phyloP scores from a whole-genome alignment of 1,140 invertebrate species.

The Phenacoccus solenopsis region DNA sequence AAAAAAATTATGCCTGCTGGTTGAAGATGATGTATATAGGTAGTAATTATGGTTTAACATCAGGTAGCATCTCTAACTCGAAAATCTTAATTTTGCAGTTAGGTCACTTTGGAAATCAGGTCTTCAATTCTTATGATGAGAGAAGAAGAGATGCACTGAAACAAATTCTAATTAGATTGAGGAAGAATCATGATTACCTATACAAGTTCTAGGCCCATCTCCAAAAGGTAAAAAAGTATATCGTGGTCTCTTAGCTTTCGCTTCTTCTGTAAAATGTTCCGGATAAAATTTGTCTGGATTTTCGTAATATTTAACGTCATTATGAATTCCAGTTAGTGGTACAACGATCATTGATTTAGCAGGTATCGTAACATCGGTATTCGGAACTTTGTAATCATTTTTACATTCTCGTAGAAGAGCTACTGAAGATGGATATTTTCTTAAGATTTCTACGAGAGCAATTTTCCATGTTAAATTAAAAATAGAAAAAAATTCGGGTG shows the following conservation, averaged over 20 bases:
- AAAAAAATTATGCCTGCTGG: no score
- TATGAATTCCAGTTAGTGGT: conserved; percentile 47
- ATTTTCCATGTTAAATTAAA: no score
- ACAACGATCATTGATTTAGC: conserved; percentile 38
- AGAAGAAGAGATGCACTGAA: no score
- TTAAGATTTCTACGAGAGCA: conserved; percentile 46
- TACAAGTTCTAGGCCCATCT: conserved; percentile 43
- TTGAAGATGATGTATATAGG: no score
- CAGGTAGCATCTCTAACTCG: no score
- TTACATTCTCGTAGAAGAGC: conserved; percentile 38
- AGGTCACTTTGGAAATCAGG: no score
- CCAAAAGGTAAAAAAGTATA: conserved; percentile 42
- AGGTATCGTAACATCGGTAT: conserved; percentile 42
- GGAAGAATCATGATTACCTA: no score
- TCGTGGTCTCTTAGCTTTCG: conserved; percentile 31
- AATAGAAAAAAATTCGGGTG: no score
- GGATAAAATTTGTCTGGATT: conserved; percentile 44
- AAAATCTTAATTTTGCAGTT: no score
- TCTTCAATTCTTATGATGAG: no score
- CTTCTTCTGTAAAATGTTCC: conserved; percentile 41
- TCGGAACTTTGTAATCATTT: conserved; percentile 40
- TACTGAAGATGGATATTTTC: conserved; percentile 42
- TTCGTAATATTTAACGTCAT: conserved; percentile 39
- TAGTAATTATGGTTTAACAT: no score
- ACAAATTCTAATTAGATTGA: no score